These are phyloP conservation scores for Lycophotia porphyrea DNA, from an alignment of 2,888 invertebrate species.

Conservation along the genomic window DNA sequence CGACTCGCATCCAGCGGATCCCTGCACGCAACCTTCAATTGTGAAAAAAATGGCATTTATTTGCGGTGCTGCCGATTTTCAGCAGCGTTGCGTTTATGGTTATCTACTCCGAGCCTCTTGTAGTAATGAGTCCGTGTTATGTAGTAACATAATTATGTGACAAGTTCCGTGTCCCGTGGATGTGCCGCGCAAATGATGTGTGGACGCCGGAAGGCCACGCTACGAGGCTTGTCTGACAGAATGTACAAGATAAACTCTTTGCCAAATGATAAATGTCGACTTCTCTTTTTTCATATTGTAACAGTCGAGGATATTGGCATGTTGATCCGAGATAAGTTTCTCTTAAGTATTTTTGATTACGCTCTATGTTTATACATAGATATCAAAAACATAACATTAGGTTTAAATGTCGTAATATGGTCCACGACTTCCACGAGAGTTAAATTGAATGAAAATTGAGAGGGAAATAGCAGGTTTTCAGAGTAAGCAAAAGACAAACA, in stretches of 20 bases:
- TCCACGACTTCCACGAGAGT: neutral
- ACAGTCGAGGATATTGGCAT: slow-evolving; percentile 9
- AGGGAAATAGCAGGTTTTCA: neutral
- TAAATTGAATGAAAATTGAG: neutral
- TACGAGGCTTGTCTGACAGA: slow-evolving; percentile 13
- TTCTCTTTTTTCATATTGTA: slow-evolving; percentile 11
- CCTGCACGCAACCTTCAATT: no score
- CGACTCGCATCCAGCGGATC: no score
- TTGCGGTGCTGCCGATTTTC: neutral
- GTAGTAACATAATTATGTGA: neutral
- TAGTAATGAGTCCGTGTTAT: slow-evolving; percentile 2
- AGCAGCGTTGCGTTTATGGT: neutral
- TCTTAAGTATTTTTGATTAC: neutral
- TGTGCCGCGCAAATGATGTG: neutral
- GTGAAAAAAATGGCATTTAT: no score
- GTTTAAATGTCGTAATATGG: neutral
- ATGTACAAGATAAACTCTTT: slow-evolving; percentile 17
- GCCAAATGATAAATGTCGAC: neutral
- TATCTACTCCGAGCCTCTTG: slow-evolving; percentile 9
- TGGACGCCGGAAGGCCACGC: slow-evolving; percentile 15
- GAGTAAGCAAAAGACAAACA: slow-evolving; percentile 18
- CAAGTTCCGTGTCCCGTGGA: slow-evolving; percentile 11
- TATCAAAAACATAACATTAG: neutral
- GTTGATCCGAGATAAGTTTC: slow-evolving; percentile 7
- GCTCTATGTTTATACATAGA: slow-evolving; percentile 1